Conservation (phyloP, 2,888 invertebrate species). For the Mythimna lalbum region DNA sequence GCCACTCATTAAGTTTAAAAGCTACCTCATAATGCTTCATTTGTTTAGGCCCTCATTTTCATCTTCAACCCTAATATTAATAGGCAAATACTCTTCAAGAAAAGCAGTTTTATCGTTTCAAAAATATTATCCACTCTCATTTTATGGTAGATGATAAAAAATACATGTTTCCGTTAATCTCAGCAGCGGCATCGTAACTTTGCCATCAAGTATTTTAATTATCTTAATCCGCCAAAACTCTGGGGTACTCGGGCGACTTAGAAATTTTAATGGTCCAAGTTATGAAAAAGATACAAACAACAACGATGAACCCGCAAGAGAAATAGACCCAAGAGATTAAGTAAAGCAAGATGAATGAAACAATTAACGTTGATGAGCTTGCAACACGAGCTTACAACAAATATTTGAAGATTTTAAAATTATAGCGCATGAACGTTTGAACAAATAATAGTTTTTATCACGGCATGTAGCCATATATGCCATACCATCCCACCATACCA, state of each 20-base stretch:
- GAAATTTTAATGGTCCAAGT: conserved; percentile 70
- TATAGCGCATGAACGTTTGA: background rate
- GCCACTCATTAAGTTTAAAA: background rate
- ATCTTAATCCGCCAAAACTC: conserved; percentile 80
- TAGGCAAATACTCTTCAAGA: background rate
- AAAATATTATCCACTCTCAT: conserved; percentile 56
- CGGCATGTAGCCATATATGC: too few species aligned
- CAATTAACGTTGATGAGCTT: conserved; percentile 15
- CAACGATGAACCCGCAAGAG: conserved; percentile 2
- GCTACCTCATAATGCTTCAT: background rate
- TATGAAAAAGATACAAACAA: conserved; percentile 55
- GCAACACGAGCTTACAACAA: background rate
- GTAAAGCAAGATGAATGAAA: conserved; percentile 35
- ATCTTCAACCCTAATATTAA: conserved; percentile 1
- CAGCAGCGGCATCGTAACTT: conserved; percentile 70
- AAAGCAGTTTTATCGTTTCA: conserved; percentile 14
- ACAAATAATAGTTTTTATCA: too few species aligned
- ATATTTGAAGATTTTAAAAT: too few species aligned
- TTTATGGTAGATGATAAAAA: conserved; percentile 59
- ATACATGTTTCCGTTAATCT: conserved; percentile 69
- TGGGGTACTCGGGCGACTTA: conserved; percentile 70
- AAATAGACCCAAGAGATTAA: conserved; percentile 37
- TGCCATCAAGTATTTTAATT: conserved; percentile 82
- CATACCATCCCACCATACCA: too few species aligned
- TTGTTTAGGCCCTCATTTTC: background rate